Conservation (phyloP, 2,797 vertebrate genomes). For the Prionace glauca region DNA sequence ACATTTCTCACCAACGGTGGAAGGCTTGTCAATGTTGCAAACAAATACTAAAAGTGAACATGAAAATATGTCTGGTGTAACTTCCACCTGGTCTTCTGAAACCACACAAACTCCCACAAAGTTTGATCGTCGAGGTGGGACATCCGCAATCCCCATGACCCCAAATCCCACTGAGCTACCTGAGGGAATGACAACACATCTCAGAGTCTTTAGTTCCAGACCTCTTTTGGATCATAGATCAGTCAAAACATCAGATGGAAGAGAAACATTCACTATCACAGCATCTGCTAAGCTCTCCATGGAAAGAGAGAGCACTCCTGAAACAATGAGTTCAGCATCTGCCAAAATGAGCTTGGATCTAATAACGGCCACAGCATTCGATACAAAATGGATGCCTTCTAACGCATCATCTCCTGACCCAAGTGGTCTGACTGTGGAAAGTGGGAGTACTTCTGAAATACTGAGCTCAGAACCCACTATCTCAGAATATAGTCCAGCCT, state of each 20-base stretch:
- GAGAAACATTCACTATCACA: neutral
- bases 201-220: no score
- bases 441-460: neutral
- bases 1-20: no score
- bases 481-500: neutral
- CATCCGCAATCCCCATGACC: neutral
- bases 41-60: neutral
- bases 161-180: neutral
- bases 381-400: neutral
- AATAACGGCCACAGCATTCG: neutral
- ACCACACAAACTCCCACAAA: neutral
- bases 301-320: neutral
- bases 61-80: neutral
- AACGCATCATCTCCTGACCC: neutral
- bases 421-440: neutral
- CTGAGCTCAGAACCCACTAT: neutral
- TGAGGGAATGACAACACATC: neutral
- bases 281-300: neutral
- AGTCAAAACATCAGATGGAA: no score
- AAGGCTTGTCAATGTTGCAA: neutral
- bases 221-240: neutral
- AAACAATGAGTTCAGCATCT: neutral
- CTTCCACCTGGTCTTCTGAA: neutral
- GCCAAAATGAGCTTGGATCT: neutral
- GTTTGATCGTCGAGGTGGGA: neutral